A percentile compares a stretch with the other conserved stretches of the same genome.
phyloP scores from a whole-genome alignment of 2,888 invertebrate genomes.

The Leptinotarsa juncta region DNA sequence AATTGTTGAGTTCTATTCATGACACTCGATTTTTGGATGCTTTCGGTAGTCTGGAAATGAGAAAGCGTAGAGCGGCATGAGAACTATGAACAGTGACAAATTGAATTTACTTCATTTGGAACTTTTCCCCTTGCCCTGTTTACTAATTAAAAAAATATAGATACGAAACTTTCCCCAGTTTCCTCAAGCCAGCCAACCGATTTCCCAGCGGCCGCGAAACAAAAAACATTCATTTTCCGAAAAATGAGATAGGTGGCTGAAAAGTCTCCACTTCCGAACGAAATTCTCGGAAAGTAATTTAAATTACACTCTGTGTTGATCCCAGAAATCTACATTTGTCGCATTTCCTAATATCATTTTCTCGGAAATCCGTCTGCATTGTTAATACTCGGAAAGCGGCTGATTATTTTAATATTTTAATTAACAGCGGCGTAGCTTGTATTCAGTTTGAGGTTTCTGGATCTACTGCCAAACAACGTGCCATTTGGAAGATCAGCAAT shows the following conservation, averaged over 20 bases:
- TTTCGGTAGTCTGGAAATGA: too few species aligned
- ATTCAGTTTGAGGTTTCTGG: neutral
- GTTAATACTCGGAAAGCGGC: conserved; percentile 18
- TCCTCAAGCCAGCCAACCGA: neutral
- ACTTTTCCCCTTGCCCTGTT: neutral
- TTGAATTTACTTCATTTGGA: too few species aligned
- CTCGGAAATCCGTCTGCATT: conserved; percentile 26
- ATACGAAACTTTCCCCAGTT: neutral
- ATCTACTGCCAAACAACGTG: too few species aligned
- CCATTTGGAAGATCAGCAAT: too few species aligned
- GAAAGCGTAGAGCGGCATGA: too few species aligned
- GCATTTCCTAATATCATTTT: conserved; percentile 21
- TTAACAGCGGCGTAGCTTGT: conserved; percentile 9
- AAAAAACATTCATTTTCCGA: neutral
- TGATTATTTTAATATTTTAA: conserved; percentile 19
- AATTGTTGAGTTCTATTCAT: too few species aligned
- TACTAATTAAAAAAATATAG: neutral
- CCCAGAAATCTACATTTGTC: conserved; percentile 26
- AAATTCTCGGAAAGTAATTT: conserved; percentile 29
- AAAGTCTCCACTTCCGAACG: neutral
- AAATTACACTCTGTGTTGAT: conserved; percentile 21
- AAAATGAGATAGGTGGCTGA: neutral
- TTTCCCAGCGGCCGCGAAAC: neutral
- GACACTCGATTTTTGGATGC: too few species aligned
- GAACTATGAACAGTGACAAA: too few species aligned